These are phyloP conservation scores for Cephus rjabovi DNA, from an alignment of 2,888 invertebrate genomes.

Conservation along the genomic window DNA sequence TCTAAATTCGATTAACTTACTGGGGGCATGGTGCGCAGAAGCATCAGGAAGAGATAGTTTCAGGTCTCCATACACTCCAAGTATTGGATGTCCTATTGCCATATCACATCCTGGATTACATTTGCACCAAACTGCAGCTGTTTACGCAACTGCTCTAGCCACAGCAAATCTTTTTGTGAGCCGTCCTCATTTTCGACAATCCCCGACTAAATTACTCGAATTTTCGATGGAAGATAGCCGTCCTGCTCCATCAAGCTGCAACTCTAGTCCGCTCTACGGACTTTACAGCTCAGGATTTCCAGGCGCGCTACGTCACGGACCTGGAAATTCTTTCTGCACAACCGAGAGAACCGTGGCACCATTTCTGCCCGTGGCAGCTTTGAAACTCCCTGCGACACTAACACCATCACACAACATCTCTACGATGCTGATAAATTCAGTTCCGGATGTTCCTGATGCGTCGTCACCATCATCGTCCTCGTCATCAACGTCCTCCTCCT, in stretches of 20 bases:
- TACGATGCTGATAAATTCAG: background rate
- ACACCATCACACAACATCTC: background rate
- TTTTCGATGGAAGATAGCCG: background rate
- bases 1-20: background rate
- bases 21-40: background rate
- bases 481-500: background rate
- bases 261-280: constrained; percentile 22
- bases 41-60: background rate
- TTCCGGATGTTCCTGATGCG: background rate
- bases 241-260: constrained; percentile 9
- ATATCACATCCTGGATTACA: constrained; percentile 12
- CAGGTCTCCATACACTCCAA: background rate
- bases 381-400: background rate
- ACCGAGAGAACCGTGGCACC: background rate
- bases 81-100: background rate
- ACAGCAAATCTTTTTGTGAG: constrained; percentile 31
- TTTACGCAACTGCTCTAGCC: constrained; percentile 31
- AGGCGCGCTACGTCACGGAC: background rate
- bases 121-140: constrained; percentile 30
- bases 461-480: background rate
- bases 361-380: background rate
- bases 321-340: background rate
- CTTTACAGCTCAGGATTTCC: constrained; percentile 20
- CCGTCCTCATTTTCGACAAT: constrained; percentile 23
- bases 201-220: constrained; percentile 17